Base-by-base conservation (phyloP, 2,888 invertebrate species). In the Cerceris ruficornis region DNA sequence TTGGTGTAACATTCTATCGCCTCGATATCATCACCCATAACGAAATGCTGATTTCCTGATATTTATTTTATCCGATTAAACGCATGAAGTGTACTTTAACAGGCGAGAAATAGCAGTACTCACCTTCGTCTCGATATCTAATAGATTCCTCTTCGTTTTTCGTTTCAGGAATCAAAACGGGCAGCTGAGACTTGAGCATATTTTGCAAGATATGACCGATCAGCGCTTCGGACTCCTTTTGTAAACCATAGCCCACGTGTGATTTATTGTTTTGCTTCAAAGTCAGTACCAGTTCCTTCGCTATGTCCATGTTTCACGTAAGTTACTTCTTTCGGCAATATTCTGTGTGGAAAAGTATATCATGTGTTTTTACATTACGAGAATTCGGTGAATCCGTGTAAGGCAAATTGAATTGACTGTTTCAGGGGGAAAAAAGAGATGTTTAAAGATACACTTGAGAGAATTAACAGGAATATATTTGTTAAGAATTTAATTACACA, bases 1-100 rank as follows among this genome's bases (percentile, higher is more conserved):
- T 86, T 88, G 2, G 92, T 90, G 60, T 92, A 92, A 77, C 87
- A 88, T 66, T 92, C 90, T 50, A 92, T 91, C 9, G 92, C 92
- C 64, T 91, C 90, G 1, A 80, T 68, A 74, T 92, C 91, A 28
- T 92, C 90, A 0, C 92, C 91, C 75, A 86, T 84, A 11, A 92
- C 91, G 66, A 92, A 92, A 69, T 89, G 87, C 77, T 90, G 90
- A 75, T 92, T 91, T 54, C 92, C 92, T 92, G 39, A 41, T 17
- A 62, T 66, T 67, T 64, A 71, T 50, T 28, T 68, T 11, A 61
- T 59, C 13, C 14, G 58, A 69, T 13, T 2, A 17, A 50, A 46
- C 11, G 46, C 6, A 11, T 11, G 1, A 0, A 46, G 14, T 7
- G 6, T 7, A 15, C 17, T 57, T 57, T 28, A 8, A 1, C 42